Evolutionary conservation across 1,140 invertebrate species (phyloP).

Genomic region (Philotrypesis tridentata): DNA sequence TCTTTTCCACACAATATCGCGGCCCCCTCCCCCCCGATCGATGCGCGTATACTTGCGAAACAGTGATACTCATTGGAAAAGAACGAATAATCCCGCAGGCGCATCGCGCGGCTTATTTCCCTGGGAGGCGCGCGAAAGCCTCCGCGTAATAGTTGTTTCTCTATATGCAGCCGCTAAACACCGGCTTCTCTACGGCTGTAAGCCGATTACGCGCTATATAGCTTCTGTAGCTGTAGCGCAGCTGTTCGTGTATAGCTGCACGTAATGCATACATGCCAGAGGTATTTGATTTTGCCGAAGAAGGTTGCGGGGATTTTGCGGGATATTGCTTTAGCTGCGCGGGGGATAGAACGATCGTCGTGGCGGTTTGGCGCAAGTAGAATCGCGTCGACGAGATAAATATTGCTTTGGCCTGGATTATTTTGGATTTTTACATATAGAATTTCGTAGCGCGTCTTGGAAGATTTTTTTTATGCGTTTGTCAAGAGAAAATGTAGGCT

Average conservation of each 20-base stretch:
- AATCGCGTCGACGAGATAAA: no score
- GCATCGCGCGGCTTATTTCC: not conserved
- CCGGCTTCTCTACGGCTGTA: slow-evolving; percentile 8
- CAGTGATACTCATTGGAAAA: not conserved
- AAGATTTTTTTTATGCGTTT: no score
- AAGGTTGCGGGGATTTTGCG: not conserved
- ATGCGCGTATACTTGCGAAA: not conserved
- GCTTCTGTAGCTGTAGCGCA: not conserved
- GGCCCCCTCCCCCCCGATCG: not conserved
- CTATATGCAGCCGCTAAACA: not conserved
- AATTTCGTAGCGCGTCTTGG: not conserved
- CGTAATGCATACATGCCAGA: not conserved
- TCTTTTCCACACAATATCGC: no score
- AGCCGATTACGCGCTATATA: slow-evolving; percentile 17
- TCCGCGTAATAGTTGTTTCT: not conserved
- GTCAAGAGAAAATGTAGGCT: no score
- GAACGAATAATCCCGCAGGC: not conserved
- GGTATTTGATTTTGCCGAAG: not conserved
- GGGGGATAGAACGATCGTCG: not conserved
- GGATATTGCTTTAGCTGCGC: not conserved
- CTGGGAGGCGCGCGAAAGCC: not conserved
- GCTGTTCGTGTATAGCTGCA: not conserved
- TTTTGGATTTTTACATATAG: no score
- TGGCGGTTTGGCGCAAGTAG: not conserved
- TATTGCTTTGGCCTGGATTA: not conserved